These are phyloP conservation scores for Rhinella marina DNA, from an alignment of 2,797 vertebrate genomes.

Conservation along the genomic window DNA sequence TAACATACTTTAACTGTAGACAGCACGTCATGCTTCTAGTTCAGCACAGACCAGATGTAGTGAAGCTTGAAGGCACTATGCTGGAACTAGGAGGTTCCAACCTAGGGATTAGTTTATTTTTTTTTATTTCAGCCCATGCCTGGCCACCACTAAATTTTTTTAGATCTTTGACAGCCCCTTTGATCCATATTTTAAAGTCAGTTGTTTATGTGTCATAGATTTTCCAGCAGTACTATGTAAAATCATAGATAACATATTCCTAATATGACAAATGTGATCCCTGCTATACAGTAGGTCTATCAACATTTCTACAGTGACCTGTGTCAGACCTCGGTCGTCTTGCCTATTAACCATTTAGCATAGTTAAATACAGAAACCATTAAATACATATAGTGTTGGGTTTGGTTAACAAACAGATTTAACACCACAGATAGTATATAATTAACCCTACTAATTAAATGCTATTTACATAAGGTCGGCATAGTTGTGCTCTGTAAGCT, in stretches of 20 bases:
- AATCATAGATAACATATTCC: not conserved
- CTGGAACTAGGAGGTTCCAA: too few relatives aligned
- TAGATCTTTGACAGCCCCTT: too few relatives aligned
- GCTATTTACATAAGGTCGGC: conserved; percentile 49
- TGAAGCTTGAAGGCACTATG: too few relatives aligned
- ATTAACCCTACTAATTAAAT: conserved; percentile 41
- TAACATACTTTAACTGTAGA: too few relatives aligned
- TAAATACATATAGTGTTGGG: conserved; percentile 18
- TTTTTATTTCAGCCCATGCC: too few relatives aligned
- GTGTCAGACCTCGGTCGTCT: not conserved
- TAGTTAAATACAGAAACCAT: not conserved
- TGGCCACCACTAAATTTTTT: too few relatives aligned
- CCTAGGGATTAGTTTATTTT: too few relatives aligned
- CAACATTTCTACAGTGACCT: not conserved
- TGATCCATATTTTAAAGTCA: too few relatives aligned
- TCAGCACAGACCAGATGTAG: too few relatives aligned
- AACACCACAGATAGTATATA: conserved; percentile 31
- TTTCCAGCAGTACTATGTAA: not conserved
- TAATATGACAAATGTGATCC: not conserved
- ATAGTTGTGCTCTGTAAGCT: conserved; percentile 37
- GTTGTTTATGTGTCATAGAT: not conserved
- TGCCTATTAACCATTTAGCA: not conserved
- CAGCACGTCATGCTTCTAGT: too few relatives aligned
- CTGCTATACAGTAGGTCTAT: too few relatives aligned
- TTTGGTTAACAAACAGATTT: conserved; percentile 23